Percentiles rank a stretch among this genome's conserved stretches.
Evolutionary conservation across 2,888 invertebrate genomes (phyloP).

Genomic region (Crioceris asparagi): DNA sequence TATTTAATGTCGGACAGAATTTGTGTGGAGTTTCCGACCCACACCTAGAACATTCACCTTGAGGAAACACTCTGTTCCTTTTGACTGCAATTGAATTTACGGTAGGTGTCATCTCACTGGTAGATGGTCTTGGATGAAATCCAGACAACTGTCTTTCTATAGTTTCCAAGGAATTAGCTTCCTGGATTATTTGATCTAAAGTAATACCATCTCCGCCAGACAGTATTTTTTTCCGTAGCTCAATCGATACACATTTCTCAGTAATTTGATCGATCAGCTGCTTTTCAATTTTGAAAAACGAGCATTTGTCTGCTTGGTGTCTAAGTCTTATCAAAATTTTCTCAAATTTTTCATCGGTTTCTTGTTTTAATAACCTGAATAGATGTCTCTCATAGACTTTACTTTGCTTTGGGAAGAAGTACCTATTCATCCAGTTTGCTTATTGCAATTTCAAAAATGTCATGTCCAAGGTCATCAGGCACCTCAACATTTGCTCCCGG

Average conservation of each 20-base stretch:
- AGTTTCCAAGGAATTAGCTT: slow-evolving; percentile 10
- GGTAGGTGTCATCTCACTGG: too few species aligned
- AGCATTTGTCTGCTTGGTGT: slow-evolving; percentile 11
- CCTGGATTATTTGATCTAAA: slow-evolving; percentile 11
- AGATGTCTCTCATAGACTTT: slow-evolving; percentile 22
- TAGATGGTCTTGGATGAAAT: neutral
- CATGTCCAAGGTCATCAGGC: slow-evolving; percentile 1
- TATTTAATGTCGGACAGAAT: neutral
- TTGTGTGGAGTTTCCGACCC: neutral
- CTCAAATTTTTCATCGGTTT: slow-evolving; percentile 25
- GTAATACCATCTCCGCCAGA: slow-evolving; percentile 14
- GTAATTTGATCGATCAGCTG: slow-evolving; percentile 21
- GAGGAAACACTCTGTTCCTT: too few species aligned
- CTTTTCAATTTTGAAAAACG: slow-evolving; percentile 12
- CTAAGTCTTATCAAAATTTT: slow-evolving; percentile 23
- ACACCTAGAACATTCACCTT: neutral
- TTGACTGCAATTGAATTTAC: too few species aligned
- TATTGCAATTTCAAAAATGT: slow-evolving; percentile 1
- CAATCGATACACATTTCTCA: slow-evolving; percentile 17
- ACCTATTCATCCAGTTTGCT: slow-evolving; percentile 17
- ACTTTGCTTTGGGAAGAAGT: slow-evolving; percentile 19
- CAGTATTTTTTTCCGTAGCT: slow-evolving; percentile 16
- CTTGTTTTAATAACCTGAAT: slow-evolving; percentile 22
- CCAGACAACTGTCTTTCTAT: neutral
- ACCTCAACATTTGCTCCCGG: neutral